A percentile compares a stretch with the other conserved stretches of the same genome.
Evolutionary conservation across 2,113 vertebrate species (phyloP).

Genomic region (Hylia prasina): DNA sequence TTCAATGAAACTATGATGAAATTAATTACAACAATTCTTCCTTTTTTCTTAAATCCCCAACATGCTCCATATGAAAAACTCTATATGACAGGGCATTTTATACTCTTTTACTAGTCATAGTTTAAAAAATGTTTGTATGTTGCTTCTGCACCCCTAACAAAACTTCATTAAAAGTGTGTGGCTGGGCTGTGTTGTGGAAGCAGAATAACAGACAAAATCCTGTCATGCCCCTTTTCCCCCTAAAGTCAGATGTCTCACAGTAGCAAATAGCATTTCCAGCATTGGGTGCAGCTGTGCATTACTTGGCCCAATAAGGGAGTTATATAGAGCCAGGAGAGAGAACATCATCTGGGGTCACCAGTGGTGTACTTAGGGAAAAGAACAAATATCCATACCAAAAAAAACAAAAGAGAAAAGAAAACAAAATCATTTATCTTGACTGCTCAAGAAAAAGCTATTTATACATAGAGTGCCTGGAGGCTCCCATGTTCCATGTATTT

Average conservation of each 20-base stretch:
- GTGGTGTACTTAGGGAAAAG: not conserved
- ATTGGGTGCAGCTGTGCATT: not conserved
- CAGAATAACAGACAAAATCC: not conserved
- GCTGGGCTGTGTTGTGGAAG: not conserved
- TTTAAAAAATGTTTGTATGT: not conserved
- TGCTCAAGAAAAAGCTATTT: not conserved
- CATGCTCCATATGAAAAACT: not conserved
- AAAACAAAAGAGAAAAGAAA: not conserved
- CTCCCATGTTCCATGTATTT: not conserved
- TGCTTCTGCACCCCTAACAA: not conserved
- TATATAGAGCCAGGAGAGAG: not conserved
- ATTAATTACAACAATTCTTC: not conserved
- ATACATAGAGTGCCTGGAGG: not conserved
- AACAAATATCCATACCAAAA: not conserved
- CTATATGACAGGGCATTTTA: not conserved
- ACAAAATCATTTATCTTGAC: not conserved
- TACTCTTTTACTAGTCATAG: not conserved
- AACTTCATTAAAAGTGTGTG: not conserved
- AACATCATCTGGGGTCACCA: not conserved
- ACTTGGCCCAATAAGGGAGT: not conserved
- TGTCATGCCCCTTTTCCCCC: not conserved
- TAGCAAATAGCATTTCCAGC: not conserved
- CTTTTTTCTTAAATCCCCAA: not conserved
- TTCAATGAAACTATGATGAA: not conserved
- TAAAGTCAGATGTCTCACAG: not conserved